Base-by-base conservation (phyloP, 2,888 invertebrate species). In the Melieria crassipennis region DNA sequence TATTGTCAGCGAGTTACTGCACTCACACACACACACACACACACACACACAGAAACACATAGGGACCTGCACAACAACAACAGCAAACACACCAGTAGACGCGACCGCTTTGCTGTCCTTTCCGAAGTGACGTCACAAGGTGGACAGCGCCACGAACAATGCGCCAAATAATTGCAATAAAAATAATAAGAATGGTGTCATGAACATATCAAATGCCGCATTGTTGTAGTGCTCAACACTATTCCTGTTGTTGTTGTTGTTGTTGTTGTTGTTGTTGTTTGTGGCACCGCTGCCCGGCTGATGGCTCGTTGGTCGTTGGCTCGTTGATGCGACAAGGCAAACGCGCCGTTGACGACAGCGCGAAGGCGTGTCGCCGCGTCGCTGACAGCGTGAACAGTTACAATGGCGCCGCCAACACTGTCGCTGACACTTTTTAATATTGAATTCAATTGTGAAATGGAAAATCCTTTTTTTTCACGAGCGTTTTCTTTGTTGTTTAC, bases 1-100 rank as follows among this genome's bases (percentile, higher is more conserved):
- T 64, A 68, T 67, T 71, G 71, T 71, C 71, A 71, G 56, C 71
- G 67, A 63, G 64, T 65, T 70, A 65, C 61, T 52, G 61, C 45
- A 52, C 46, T 30, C 61, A 42, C 60, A 45, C 58, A 57, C 9
- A 46, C 48, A 10, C 16, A 70, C 43, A 65, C 5, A 47, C 48
- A 66, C 56, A 52, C 9, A 45, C 46, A 50, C 5, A 52, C n/a
- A 10, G n/a, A n/a, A 46, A 56, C 47, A 61, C 42, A 55, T n/a
- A 62, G 43, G 46, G 11, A 69, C 66, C 47, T 11, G 46, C 45
- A 61, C 16, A 52, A 43, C 52, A 69, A 62, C 64, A 64, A 56
- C 56, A 16, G 13, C 69, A 69, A 50, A 11, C 10, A 50, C 30
- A 1, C 30, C 30, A 30, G 30, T 30, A 30, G 2, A 30, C 30